phyloP scores from a whole-genome alignment of 2,797 vertebrate species.

The Chaunax sp. region DNA sequence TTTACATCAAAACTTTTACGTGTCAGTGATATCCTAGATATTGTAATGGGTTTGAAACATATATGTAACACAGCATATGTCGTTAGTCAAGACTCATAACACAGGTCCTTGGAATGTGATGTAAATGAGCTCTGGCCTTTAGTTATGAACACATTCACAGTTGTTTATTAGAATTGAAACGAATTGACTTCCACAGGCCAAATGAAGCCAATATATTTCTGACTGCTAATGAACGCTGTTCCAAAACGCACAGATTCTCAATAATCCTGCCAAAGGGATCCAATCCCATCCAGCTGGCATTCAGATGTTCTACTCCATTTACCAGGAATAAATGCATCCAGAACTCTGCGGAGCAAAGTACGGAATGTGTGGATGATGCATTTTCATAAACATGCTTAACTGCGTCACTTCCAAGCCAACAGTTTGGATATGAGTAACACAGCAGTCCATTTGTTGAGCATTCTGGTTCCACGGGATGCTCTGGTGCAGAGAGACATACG shows the following conservation, averaged over 20 bases:
- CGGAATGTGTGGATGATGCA: slow-evolving; percentile 42
- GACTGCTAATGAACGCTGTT: slow-evolving; percentile 57
- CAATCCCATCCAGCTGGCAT: slow-evolving; percentile 65
- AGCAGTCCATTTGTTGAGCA: slow-evolving; percentile 15
- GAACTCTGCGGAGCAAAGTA: slow-evolving; percentile 29
- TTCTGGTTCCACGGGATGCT: not conserved
- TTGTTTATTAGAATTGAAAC: slow-evolving; percentile 67
- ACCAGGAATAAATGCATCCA: slow-evolving; percentile 44
- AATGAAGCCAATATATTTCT: slow-evolving; percentile 54
- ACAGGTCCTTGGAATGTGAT: slow-evolving; percentile 23
- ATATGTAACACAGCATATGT: slow-evolving; percentile 26
- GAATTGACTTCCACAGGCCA: slow-evolving; percentile 55
- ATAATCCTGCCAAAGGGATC: slow-evolving; percentile 62
- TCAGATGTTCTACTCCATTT: slow-evolving; percentile 61
- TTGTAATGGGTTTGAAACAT: slow-evolving; percentile 7
- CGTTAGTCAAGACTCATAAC: slow-evolving; percentile 36
- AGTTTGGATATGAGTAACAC: slow-evolving; percentile 16
- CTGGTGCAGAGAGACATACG: too few species aligned
- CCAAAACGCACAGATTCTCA: slow-evolving; percentile 41
- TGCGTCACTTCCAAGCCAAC: slow-evolving; percentile 25
- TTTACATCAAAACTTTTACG: too few species aligned
- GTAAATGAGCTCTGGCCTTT: slow-evolving; percentile 58
- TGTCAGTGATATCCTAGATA: too few species aligned
- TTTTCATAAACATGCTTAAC: slow-evolving; percentile 48
- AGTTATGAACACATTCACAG: slow-evolving; percentile 63